Evolutionary conservation across 2,113 vertebrate species (phyloP), one percentile per base, ranked within the genome.

Genomic region (Phaethon lepturus): DNA sequence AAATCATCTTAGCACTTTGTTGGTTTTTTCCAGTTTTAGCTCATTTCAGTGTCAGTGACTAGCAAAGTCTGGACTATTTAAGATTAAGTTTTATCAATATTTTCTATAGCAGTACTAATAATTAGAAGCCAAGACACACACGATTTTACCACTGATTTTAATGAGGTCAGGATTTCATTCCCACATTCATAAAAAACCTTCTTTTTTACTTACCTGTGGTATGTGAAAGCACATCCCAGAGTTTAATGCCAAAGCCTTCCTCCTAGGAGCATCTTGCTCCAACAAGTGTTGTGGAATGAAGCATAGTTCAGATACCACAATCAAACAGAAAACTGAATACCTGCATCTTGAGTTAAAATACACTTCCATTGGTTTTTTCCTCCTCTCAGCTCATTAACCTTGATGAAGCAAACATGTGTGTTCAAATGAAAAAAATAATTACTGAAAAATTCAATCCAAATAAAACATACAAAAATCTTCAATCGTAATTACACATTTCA

Each of bases 131-230:
- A 86, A 56, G 40, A 19, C 44, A 24, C 3, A 19, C 44, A 24
- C 3, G 11, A 0, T 45, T 81, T 78, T 87, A 84, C 60, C 20
- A n/a, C 9, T 53, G n/a, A 58, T 3, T 66, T 78, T n/a, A 49
- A 28, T 47, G 11, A 68, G 13, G 3, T 60, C 33, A 58, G 11
- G 20, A 69, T 76, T 88, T 85, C 26, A 56, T 15, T 78, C 9
- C 13, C 5, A 42, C 1, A 12, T 28, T 80, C 3, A 0, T 42
- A 28, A 28, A 71, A 35, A 26, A 5, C 3, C 2, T 25, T 33
- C 2, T 26, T 26, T 78, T 77, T 26, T 28, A 17, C 13, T 17
- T 66, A 9, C 10, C 25, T 80, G 6, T 53, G 18, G 6, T 62
- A 33, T 18, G 11, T 29, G 8, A 85, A 85, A 74, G 10, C 31